Conservation (phyloP, 2,888 invertebrate species). For the Auanema sp. region DNA sequence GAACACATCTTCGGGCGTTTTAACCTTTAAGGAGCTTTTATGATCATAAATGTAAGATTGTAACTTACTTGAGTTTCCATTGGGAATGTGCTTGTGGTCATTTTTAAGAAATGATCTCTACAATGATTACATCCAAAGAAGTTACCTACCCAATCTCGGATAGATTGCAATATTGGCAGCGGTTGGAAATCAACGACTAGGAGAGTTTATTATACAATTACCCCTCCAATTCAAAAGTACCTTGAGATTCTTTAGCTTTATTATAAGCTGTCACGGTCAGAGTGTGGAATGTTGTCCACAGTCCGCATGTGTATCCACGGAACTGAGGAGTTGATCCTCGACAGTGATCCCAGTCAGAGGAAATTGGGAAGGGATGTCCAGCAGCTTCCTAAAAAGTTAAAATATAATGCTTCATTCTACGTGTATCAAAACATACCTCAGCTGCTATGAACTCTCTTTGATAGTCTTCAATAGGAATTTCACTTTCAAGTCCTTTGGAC, state of each 20-base stretch:
- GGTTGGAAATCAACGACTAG: slow-evolving; percentile 65
- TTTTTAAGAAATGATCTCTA: slow-evolving; percentile 81
- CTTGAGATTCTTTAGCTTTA: slow-evolving; percentile 29
- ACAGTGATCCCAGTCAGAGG: slow-evolving; percentile 61
- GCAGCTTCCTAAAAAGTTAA: slow-evolving; percentile 40
- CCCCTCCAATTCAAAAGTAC: slow-evolving; percentile 31
- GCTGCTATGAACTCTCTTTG: slow-evolving; percentile 56
- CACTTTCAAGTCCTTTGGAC: slow-evolving; percentile 39
- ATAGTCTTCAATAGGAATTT: slow-evolving; percentile 50
- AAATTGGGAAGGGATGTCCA: slow-evolving; percentile 57
- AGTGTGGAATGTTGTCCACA: slow-evolving; percentile 93
- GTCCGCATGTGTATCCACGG: slow-evolving; percentile 84
- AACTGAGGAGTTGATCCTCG: slow-evolving; percentile 40
- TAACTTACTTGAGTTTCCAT: slow-evolving; percentile 53
- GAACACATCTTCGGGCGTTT: slow-evolving; percentile 52
- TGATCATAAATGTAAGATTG: neutral
- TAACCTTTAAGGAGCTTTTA: neutral
- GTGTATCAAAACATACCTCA: slow-evolving; percentile 34
- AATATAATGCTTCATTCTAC: slow-evolving; percentile 10
- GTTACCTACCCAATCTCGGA: slow-evolving; percentile 85
- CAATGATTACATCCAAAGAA: slow-evolving; percentile 95
- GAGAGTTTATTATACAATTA: slow-evolving; percentile 37
- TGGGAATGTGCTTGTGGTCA: slow-evolving; percentile 72
- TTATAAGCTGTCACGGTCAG: slow-evolving; percentile 78
- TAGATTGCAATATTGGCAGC: slow-evolving; percentile 77